These are phyloP conservation scores for Paelopatides confundens DNA, from an alignment of 53 echinoderm and acorn worm species.

Conservation along the genomic window DNA sequence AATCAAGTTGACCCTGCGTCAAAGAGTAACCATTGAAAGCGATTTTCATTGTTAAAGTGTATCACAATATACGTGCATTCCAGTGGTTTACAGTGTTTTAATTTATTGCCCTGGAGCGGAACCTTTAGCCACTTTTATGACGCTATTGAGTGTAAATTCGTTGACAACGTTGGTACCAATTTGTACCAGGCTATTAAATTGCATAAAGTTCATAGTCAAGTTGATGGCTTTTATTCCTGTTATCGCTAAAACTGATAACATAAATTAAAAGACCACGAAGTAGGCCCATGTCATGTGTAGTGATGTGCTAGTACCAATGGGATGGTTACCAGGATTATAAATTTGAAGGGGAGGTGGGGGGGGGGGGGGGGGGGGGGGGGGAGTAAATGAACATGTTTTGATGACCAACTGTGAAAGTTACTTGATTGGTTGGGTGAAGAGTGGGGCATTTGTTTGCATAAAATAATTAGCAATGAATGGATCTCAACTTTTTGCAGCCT, in stretches of 20 bases:
- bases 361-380: too few relatives aligned
- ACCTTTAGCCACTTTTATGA: not conserved
- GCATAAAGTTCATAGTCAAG: not conserved
- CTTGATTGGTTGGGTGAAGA: too few relatives aligned
- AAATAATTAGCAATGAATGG: too few relatives aligned
- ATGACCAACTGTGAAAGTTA: too few relatives aligned
- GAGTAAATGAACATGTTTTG: too few relatives aligned
- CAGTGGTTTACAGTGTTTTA: not conserved
- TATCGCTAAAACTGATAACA: not conserved
- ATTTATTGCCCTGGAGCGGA: constrained; percentile 32
- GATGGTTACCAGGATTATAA: too few relatives aligned
- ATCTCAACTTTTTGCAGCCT: too few relatives aligned
- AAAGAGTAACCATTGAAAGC: not conserved
- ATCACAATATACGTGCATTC: constrained; percentile 27
- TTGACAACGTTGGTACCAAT: not conserved
- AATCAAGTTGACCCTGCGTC: not conserved
- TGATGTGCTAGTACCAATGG: too few relatives aligned
- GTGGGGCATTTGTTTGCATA: too few relatives aligned
- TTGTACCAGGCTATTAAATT: not conserved
- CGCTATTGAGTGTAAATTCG: not conserved
- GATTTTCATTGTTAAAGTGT: not conserved
- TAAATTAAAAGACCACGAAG: too few relatives aligned
- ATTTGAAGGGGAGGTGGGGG: too few relatives aligned
- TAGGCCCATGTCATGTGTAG: too few relatives aligned
- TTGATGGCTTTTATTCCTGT: not conserved